Evolutionary conservation across 2,888 invertebrate genomes (phyloP), one percentile per base, ranked within the genome.

Genomic region (Drosophila picticornis): DNA sequence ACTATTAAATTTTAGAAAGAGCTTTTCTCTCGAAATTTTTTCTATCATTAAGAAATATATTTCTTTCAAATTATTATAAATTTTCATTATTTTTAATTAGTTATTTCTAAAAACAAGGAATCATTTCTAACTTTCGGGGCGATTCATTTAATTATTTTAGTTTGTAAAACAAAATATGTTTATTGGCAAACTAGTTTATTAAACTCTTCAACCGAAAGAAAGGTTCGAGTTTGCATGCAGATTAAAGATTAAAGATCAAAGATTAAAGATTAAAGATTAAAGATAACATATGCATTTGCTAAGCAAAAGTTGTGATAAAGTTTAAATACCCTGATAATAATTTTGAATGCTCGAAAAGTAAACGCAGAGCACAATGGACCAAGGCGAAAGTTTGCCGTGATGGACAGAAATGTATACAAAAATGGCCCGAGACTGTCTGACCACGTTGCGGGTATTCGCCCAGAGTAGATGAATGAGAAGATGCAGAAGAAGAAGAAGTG

Each of bases 371-470:
- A 81, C 64, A 82, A 75, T 65, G 83, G 51, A 63, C 53, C 58
- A 60, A 57, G 52, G 65, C 48, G 43, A 71, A 81, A 70, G 52
- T 67, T 77, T 66, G 65, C 61, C 64, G 52, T 62, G 78, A 68
- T 80, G 78, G 55, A 31, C 66, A 67, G 57, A 61, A 74, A 60
- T 70, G 34, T 70, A 34, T 53, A 53, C 16, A 67, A 62, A 71
- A 78, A 68, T 75, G 67, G 34, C 53, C 52, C 31, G 57, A 52
- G 62, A 68, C 51, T 38, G 65, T 43, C 51, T 46, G 48, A 25
- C 53, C 64, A 43, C 31, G n/a, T 43, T 56, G 55, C 46, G 72
- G 74, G 34, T 16, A 53, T 43, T 63, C 56, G 36, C n/a, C 4
- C n/a, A n/a, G 50, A 50, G 31, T 25, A 29, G 50, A 36, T 11